Base-by-base conservation (phyloP, 1,140 invertebrate genomes). In the Macrocentrus cingulum region DNA sequence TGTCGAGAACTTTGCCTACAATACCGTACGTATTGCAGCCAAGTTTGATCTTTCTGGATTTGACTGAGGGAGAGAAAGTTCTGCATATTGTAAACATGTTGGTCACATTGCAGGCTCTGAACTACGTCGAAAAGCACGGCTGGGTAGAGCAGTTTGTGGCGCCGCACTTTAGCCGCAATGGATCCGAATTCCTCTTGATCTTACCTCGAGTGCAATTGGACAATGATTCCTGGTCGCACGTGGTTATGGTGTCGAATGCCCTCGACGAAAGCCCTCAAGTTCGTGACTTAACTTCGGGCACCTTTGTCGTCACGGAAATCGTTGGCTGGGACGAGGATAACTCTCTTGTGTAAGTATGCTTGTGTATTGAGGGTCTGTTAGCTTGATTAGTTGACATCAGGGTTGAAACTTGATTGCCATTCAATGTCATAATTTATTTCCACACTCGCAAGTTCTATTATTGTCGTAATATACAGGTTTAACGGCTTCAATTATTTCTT, bases 271-370 rank as follows among this genome's bases (percentile, higher is more conserved):
- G 61, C 19, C 59, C 77, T 39, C 54, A 39, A 59, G 61, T 74
- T 44, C 75, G 76, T 51, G 84, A 88, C 39, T 75, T 94, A 42
- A 94, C 90, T 44, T 82, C 80, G 20, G 91, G 90, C 20, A 82
- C 83, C 56, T 91, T 86, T 71, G 87, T 89, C 54, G 92, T 96
- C 13, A 86, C 85, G 6, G 84, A 88, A 64, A 89, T 97, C 58
- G 75, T 93, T 1, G 81, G 84, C 18, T 95, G 91, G 88, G 87
- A 94, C 67, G 73, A 87, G 54, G 74, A 84, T 22, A 82, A 82
- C 37, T 77, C 87, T 58, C 71, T 82, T 46, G 83, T 93, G 83
- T 90, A 79, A 86, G 84, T 81, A 65, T 9, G 46, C 37, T 20
- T 15, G 49, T 13, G 25, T 18, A 45, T 18, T 3, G 44, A 46